Conservation (phyloP, 2,113 vertebrate species). For the Ahaetulla prasina region DNA sequence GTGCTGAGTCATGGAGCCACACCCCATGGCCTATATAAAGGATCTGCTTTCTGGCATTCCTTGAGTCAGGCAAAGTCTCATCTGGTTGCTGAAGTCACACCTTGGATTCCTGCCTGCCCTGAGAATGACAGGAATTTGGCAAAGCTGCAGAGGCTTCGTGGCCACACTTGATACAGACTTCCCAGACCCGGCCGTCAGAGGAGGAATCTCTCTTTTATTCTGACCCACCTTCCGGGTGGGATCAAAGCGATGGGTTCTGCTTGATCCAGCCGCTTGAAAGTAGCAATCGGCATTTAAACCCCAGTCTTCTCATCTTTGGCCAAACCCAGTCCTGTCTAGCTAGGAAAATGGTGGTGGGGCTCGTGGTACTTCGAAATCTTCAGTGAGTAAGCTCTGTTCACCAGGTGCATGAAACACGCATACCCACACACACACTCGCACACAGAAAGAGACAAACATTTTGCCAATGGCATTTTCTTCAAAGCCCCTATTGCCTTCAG, state of each 20-base stretch:
- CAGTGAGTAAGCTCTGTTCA: background rate
- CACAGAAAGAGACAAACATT: background rate
- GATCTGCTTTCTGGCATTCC: no score
- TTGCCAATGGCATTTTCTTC: conserved; percentile 49
- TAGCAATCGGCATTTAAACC: background rate
- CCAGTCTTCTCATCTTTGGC: background rate
- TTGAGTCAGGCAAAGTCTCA: no score
- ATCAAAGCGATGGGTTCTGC: background rate
- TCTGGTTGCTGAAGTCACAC: no score
- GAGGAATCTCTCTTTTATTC: background rate
- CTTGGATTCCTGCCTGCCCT: no score
- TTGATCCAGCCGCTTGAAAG: background rate
- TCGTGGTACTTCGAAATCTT: background rate
- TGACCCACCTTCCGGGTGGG: background rate
- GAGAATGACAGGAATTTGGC: no score
- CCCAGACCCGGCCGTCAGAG: no score
- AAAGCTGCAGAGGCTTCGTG: no score
- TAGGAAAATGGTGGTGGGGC: background rate
- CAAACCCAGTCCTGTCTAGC: background rate
- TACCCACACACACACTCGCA: background rate
- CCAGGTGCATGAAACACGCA: background rate
- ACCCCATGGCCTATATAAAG: no score
- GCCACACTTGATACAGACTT: no score
- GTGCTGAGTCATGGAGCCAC: no score
- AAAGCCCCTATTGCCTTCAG: conserved; percentile 43